These are phyloP conservation scores for Cheilosia vernalis DNA, from an alignment of 2,888 invertebrate genomes.

Conservation along the genomic window DNA sequence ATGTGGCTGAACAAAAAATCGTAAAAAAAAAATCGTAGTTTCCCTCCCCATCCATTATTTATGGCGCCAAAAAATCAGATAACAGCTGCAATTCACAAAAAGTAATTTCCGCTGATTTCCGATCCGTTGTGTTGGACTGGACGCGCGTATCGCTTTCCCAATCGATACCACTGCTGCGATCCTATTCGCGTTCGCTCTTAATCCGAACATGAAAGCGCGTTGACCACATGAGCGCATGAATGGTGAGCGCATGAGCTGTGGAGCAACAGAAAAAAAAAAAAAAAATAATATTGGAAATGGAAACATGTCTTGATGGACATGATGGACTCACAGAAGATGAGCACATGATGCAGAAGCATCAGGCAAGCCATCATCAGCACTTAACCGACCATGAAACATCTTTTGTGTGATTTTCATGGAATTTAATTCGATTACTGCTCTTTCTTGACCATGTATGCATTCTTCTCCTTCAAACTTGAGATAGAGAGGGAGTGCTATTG, in stretches of 20 bases:
- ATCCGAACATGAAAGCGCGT: conserved; percentile 61
- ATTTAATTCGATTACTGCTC: conserved; percentile 74
- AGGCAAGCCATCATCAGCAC: conserved; percentile 71
- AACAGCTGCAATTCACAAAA: conserved; percentile 75
- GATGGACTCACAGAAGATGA: conserved; percentile 49
- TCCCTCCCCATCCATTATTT: conserved; percentile 73
- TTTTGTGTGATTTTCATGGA: conserved; percentile 75
- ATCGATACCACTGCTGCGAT: conserved; percentile 63
- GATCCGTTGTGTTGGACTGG: conserved; percentile 30
- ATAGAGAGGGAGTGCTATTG: conserved; percentile 2
- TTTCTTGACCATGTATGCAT: conserved; percentile 5
- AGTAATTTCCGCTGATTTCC: conserved; percentile 72
- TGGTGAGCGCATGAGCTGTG: conserved; percentile 9
- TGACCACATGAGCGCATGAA: conserved; percentile 66
- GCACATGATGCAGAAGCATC: conserved; percentile 59
- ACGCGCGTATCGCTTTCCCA: conserved; percentile 48
- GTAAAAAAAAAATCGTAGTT: conserved; percentile 45
- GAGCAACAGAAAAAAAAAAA: conserved; percentile 8
- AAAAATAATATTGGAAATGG: conserved; percentile 4
- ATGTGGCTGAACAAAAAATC: not conserved
- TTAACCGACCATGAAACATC: conserved; percentile 73
- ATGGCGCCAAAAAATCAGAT: conserved; percentile 76
- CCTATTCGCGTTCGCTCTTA: conserved; percentile 47
- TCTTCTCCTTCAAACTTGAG: not conserved
- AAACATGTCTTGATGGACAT: conserved; percentile 60